Evolutionary conservation across 2,888 invertebrate genomes (phyloP), one percentile per base, ranked within the genome.

Genomic region (Azorinus chamasolen): DNA sequence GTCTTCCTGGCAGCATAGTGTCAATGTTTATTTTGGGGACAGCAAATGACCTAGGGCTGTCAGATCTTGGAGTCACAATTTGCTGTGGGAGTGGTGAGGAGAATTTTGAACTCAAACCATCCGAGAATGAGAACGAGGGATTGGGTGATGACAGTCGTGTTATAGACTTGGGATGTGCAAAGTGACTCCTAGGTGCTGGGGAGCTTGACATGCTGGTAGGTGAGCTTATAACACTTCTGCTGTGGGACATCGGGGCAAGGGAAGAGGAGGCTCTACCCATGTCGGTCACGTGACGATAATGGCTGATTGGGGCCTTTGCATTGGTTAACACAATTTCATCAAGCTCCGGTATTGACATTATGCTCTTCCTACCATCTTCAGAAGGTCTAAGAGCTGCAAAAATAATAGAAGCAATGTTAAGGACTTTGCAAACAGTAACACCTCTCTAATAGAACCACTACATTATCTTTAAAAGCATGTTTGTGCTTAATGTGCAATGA

Each of bases 201-300:
- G 69, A 59, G 0, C 53, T 20, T 6, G 46, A 46, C 2, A 37
- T 24, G 14, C 20, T 53, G 25, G 27, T 46, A 6, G 25, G 48
- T 1, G 27, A 14, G 8, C 50, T 59, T n/a, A 64, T 41, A 0
- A 53, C 41, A 32, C 66, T 66, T 53, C 58, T 74, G 1, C 32
- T 27, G 50, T 70, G 54, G 12, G 54, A 43, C 10, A 24, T 16
- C 18, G 75, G 75, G 10, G 75, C 75, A 25, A 65, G 48, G 1
- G 75, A 75, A 6, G 71, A 43, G 37, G 27, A 25, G 16, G 76
- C 62, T 37, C 66, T 59, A 24, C 71, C 71, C 45, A 71, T 27
- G 25, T 77, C 71, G n/a, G 62, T 66, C 58, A 77, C 63, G 22
- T 77, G 76, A 48, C 62, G 71, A 37, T 50, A 37, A 46, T 77